A percentile compares a stretch with the other conserved stretches of the same genome.
Conservation (phyloP, 1,140 invertebrate species). For the Trinorchestia longiramus region DNA sequence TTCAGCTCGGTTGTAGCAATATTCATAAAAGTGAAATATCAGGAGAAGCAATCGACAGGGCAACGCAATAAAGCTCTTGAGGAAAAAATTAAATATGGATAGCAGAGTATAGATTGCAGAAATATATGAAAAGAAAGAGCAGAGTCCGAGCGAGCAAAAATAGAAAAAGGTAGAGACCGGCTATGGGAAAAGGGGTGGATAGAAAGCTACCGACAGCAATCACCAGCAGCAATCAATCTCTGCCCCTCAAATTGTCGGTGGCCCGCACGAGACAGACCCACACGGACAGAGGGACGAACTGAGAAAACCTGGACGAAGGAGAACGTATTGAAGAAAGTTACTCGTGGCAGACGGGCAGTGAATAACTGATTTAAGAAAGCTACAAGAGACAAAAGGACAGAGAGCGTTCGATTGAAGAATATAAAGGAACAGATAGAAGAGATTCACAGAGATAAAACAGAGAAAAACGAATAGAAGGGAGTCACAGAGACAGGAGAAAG, state of each 20-base stretch:
- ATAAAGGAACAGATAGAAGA: too few species aligned
- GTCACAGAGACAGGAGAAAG: too few species aligned
- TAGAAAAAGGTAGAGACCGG: not conserved
- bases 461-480: too few species aligned
- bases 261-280: not conserved
- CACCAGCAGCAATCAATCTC: constrained; percentile 16
- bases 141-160: not conserved
- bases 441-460: too few species aligned
- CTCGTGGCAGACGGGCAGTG: not conserved
- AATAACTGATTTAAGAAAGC: not conserved
- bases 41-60: too few species aligned
- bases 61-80: too few species aligned
- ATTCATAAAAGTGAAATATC: too few species aligned
- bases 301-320: not conserved
- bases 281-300: not conserved
- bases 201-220: not conserved
- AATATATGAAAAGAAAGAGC: not conserved
- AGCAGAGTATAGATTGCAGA: not conserved
- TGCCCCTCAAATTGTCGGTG: not conserved
- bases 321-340: not conserved
- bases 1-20: too few species aligned
- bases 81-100: not conserved
- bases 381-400: too few species aligned
- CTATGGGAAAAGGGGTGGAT: not conserved
- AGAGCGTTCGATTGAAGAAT: too few species aligned